Evolutionary conservation across 2,113 vertebrate genomes (phyloP).

Genomic region (Axis porcinus): DNA sequence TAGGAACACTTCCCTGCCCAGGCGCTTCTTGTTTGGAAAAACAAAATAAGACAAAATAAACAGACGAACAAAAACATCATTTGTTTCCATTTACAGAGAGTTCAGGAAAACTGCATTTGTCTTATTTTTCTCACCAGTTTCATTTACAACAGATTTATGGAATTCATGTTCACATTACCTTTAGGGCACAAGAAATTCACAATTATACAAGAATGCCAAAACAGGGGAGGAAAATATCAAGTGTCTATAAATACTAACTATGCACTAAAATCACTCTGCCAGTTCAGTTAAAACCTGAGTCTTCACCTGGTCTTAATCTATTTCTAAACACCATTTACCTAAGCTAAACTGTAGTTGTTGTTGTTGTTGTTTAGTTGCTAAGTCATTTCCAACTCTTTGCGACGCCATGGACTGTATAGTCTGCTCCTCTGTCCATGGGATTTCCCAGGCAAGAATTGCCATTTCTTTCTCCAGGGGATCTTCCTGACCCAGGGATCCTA

Average conservation of each 20-base stretch:
- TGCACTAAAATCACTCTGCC: background rate
- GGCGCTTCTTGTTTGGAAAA: background rate
- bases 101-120: background rate
- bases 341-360: background rate
- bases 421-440: background rate
- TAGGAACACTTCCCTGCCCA: background rate
- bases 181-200: background rate
- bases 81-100: conserved; percentile 31
- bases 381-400: background rate
- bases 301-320: background rate
- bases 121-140: conserved; percentile 22
- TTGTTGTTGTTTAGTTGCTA: background rate
- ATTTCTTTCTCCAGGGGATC: background rate
- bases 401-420: background rate
- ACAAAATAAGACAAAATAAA: conserved; percentile 33
- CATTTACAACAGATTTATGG: background rate
- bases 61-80: background rate
- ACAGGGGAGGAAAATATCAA: background rate
- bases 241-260: background rate
- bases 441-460: background rate
- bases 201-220: background rate
- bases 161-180: background rate
- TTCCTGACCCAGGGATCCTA: background rate
- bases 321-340: background rate
- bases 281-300: background rate